A percentile compares a stretch with the other conserved stretches of the same genome.
Evolutionary conservation across 2,797 vertebrate species (phyloP).

Genomic region (Uromys caudimaculatus): DNA sequence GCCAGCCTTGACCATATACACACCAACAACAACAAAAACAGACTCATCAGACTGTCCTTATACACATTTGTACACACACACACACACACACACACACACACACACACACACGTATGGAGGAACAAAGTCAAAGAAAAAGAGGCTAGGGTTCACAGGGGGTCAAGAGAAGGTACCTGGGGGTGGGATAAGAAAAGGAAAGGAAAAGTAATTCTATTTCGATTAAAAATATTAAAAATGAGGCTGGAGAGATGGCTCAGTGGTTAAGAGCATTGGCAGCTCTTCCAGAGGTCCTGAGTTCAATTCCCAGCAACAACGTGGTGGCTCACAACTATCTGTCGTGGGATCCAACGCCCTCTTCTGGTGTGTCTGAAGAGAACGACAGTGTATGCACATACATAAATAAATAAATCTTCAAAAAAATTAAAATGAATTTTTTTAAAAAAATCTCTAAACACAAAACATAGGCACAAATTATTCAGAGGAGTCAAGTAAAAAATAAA

Average conservation of each 20-base stretch:
- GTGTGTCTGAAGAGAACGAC: neutral
- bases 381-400: neutral
- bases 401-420: neutral
- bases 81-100: neutral
- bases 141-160: no score
- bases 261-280: no score
- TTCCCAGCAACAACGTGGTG: neutral
- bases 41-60: neutral
- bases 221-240: neutral
- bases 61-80: neutral
- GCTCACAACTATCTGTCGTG: neutral
- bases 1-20: neutral
- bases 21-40: neutral
- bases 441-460: neutral
- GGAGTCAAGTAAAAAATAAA: constrained; percentile 15
- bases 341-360: no score
- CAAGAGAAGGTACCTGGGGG: neutral
- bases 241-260: no score
- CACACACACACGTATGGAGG: neutral
- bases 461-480: neutral
- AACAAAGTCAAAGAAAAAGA: neutral
- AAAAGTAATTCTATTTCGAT: neutral
- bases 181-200: neutral
- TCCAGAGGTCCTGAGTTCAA: neutral
- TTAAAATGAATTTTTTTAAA: neutral